Evolutionary conservation across 2,113 vertebrate species (phyloP), one percentile per base, ranked within the genome.

Genomic region (Recurvirostra avosetta): DNA sequence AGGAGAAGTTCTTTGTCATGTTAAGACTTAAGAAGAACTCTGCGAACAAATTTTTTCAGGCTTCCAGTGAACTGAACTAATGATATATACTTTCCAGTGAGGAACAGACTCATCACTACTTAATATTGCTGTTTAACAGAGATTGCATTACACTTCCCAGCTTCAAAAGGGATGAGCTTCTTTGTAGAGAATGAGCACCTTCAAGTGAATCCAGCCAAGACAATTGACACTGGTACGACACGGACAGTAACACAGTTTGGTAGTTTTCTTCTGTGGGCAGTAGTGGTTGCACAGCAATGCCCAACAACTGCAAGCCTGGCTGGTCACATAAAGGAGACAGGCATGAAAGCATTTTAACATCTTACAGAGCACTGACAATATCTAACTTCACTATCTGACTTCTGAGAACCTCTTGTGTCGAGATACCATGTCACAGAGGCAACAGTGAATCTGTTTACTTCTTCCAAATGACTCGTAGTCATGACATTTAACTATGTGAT

Each of bases 161-260:
- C 38, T 93, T 78, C 49, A 52, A 34, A 77, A 76, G 15, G 16
- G 30, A 61, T 71, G 34, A 4, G 2, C 3, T 55, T 18, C 41
- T 87, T 85, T 67, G 32, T 40, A 73, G 17, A 50, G 17, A 53
- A 47, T 11, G 16, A 74, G 30, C 15, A 55, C 7, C 67, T 73
- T 76, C 29, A 58, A 20, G 71, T 53, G 62, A 83, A 62, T 66
- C n/a, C 55, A 83, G 36, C 30, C 41, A 53, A 49, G 67, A 41
- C 29, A 86, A 20, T 10, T 0, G 1, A 45, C 47, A 18, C 15
- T 26, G 49, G 30, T 29, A 17, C 0, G 0, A 41, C 34, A 58
- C 36, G 29, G 34, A 43, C 22, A 71, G 47, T 12, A 36, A 36
- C 13, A 7, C 6, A 40, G 14, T 7, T 75, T 1, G 1, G 7